These are phyloP conservation scores for Empidonax alnorum DNA, from an alignment of 2,113 vertebrate genomes.

Conservation along the genomic window DNA sequence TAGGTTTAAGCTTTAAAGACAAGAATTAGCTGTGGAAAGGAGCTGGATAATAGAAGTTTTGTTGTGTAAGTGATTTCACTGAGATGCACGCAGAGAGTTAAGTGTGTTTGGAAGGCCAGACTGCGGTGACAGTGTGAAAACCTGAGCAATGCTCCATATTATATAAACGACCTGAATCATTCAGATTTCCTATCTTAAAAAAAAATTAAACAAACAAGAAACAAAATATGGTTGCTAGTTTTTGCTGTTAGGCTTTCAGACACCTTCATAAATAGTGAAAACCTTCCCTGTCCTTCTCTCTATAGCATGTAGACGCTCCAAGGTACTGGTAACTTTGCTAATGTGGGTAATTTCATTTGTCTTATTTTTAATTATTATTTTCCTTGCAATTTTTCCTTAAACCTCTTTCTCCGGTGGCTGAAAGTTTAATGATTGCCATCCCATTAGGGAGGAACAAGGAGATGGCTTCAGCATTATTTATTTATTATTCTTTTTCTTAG, in stretches of 20 bases:
- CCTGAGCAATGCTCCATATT: not conserved
- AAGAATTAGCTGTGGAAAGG: not conserved
- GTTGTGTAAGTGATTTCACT: not conserved
- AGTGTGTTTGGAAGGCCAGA: not conserved
- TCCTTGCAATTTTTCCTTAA: not conserved
- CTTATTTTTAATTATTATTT: not conserved
- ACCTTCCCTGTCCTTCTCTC: not conserved
- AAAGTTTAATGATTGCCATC: constrained; percentile 4
- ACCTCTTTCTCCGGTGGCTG: not conserved
- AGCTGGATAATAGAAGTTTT: not conserved
- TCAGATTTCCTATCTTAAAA: not conserved
- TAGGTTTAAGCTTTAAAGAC: not conserved
- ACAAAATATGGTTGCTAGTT: not conserved
- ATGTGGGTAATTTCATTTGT: not conserved
- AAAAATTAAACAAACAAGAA: not conserved
- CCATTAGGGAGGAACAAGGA: constrained; percentile 23
- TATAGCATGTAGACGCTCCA: not conserved
- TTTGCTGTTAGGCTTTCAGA: not conserved
- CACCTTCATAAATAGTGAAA: not conserved
- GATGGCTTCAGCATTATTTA: not conserved
- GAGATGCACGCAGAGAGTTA: accelerated
- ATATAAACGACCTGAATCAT: not conserved
- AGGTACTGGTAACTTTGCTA: not conserved
- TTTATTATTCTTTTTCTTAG: constrained; percentile 61
- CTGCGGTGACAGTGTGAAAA: not conserved